These are phyloP conservation scores for Drosophila murphyi DNA, from an alignment of 1,140 invertebrate genomes.

Conservation along the genomic window DNA sequence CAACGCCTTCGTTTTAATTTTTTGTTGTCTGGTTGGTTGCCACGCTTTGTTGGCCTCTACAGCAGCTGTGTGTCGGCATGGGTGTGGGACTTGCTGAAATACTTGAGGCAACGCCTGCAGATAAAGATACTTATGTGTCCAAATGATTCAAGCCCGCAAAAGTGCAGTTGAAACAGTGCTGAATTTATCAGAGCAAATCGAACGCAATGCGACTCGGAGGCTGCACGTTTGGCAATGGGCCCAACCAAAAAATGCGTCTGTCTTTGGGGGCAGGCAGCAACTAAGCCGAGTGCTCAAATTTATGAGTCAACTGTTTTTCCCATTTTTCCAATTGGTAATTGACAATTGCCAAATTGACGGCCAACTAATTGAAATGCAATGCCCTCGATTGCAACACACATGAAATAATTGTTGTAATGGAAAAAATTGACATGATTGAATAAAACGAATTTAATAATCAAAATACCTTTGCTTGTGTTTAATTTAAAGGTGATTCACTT, in stretches of 20 bases:
- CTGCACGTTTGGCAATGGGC: slow-evolving; percentile 39
- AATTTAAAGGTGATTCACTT: too few relatives aligned
- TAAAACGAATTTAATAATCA: too few relatives aligned
- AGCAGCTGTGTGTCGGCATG: slow-evolving; percentile 14
- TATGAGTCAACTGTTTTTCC: slow-evolving; percentile 27
- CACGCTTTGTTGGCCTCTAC: slow-evolving; percentile 63
- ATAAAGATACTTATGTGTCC: slow-evolving; percentile 11
- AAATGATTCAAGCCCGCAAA: slow-evolving; percentile 10
- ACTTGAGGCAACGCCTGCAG: slow-evolving; percentile 24
- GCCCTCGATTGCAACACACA: neutral
- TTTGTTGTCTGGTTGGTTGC: slow-evolving; percentile 29
- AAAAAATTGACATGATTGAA: neutral
- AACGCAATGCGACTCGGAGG: slow-evolving; percentile 40
- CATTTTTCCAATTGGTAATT: slow-evolving; percentile 28
- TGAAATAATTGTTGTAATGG: slow-evolving; percentile 7
- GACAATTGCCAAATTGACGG: slow-evolving; percentile 39
- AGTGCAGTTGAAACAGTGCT: slow-evolving; percentile 6
- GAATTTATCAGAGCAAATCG: slow-evolving; percentile 47
- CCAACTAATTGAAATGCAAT: slow-evolving; percentile 40
- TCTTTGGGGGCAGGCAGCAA: neutral
- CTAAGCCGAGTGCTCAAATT: slow-evolving; percentile 19
- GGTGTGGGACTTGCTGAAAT: slow-evolving; percentile 29
- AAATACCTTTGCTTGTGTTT: neutral
- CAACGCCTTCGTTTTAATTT: slow-evolving; percentile 50
- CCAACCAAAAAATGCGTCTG: slow-evolving; percentile 17